Conservation (phyloP, 2,888 invertebrate species). For the Nectonema munidae region DNA sequence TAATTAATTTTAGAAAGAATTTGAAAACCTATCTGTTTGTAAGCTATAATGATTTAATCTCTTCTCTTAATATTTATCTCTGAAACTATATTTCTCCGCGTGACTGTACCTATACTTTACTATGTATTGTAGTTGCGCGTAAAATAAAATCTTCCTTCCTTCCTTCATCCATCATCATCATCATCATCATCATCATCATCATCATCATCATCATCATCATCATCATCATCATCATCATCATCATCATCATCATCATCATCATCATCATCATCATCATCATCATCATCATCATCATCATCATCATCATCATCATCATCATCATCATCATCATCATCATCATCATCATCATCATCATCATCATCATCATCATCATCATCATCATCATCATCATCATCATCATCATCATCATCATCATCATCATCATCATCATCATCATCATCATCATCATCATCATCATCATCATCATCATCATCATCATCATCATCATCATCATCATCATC, state of each 20-base stretch:
- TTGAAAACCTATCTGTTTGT: no score
- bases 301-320: constrained; percentile 2
- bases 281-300: constrained; percentile 1
- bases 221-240: constrained; percentile 1
- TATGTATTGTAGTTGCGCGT: no score
- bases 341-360: constrained; percentile 2
- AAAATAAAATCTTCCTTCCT: no score
- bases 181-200: constrained; percentile 7
- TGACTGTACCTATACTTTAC: no score
- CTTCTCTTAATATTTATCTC: no score
- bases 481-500: constrained; percentile 6
- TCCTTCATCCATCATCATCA: background rate
- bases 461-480: background rate
- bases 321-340: constrained; percentile 1
- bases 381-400: constrained; percentile 1
- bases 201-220: constrained; percentile 1
- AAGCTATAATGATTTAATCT: no score
- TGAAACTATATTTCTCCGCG: no score
- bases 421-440: constrained; percentile 6
- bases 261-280: constrained; percentile 2
- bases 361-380: constrained; percentile 6
- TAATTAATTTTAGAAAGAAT: no score
- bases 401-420: constrained; percentile 1
- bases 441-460: constrained; percentile 2
- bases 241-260: constrained; percentile 2